These are phyloP conservation scores for Paramormyrops kingsleyae DNA, from an alignment of 2,113 vertebrate genomes.

Conservation along the genomic window DNA sequence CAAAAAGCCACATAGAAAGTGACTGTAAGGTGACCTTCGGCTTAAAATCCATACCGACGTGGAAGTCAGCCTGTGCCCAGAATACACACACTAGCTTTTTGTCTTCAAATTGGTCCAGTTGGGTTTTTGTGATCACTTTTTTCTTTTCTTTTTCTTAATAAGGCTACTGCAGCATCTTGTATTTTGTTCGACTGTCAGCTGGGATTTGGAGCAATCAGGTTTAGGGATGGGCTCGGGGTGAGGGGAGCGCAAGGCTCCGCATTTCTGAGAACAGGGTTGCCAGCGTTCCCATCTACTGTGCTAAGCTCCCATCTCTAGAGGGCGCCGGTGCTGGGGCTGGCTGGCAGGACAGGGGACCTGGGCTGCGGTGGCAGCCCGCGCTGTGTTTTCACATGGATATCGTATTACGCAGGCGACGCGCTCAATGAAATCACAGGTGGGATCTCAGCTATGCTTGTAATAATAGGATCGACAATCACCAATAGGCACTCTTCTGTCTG, in stretches of 20 bases:
- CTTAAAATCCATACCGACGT: constrained; percentile 40
- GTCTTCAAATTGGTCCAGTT: constrained; percentile 48
- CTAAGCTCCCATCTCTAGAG: neutral
- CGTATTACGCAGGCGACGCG: constrained; percentile 51
- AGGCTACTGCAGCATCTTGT: neutral
- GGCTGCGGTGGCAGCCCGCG: constrained; percentile 13
- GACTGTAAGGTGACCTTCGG: constrained; percentile 23
- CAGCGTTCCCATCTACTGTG: neutral
- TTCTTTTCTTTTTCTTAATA: constrained; percentile 29
- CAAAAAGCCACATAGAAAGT: constrained; percentile 37
- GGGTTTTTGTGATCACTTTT: constrained; percentile 42
- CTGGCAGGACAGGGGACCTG: neutral
- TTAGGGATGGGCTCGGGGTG: neutral
- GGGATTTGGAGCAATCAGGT: neutral
- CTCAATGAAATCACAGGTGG: constrained; percentile 51
- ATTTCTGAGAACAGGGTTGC: neutral
- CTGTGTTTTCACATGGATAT: constrained; percentile 59
- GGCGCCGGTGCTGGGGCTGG: constrained; percentile 1
- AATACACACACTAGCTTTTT: constrained; percentile 53
- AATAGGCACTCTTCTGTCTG: constrained; percentile 14
- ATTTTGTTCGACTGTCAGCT: neutral
- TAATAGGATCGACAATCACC: constrained; percentile 34
- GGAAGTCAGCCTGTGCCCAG: constrained; percentile 44
- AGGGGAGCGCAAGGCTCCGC: neutral
- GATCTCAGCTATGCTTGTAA: constrained; percentile 49